Conservation (phyloP, 2,888 invertebrate species). For the Eupelmus urozonus region DNA sequence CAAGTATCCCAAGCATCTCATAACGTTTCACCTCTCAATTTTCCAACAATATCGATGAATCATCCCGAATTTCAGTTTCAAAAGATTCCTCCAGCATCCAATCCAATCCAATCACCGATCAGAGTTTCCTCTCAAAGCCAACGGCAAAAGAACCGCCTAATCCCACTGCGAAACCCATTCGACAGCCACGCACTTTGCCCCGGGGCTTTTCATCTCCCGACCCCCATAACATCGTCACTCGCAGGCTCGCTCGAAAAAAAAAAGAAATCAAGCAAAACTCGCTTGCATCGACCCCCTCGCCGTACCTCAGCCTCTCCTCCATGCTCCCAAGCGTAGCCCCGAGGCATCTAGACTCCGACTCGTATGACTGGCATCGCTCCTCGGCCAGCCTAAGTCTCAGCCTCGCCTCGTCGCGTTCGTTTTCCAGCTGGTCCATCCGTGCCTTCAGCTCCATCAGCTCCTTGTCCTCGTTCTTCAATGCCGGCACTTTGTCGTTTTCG, state of each 20-base stretch:
- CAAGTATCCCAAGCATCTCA: too few relatives aligned
- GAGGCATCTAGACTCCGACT: slow-evolving; percentile 43
- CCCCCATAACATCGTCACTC: background rate
- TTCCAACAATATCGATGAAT: too few relatives aligned
- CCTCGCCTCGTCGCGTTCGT: slow-evolving; percentile 37
- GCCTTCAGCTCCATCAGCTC: slow-evolving; percentile 39
- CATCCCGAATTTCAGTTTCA: too few relatives aligned
- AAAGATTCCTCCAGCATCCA: background rate
- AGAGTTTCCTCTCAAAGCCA: background rate
- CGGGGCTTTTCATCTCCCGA: background rate
- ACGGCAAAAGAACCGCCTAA: background rate
- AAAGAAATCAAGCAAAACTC: background rate
- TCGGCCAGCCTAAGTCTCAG: slow-evolving; percentile 38
- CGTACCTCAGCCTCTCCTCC: slow-evolving; percentile 54
- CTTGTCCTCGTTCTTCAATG: slow-evolving; percentile 22
- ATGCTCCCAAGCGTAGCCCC: slow-evolving; percentile 40
- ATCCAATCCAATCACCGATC: background rate
- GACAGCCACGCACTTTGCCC: background rate
- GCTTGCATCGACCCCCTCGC: background rate
- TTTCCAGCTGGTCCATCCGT: slow-evolving; percentile 32
- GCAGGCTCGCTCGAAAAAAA: background rate
- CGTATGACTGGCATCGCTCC: slow-evolving; percentile 48
- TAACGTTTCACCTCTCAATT: too few relatives aligned
- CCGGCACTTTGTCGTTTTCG: background rate
- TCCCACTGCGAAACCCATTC: background rate